Evolutionary conservation across 2,797 vertebrate genomes (phyloP).

Genomic region (Ispidina picta): DNA sequence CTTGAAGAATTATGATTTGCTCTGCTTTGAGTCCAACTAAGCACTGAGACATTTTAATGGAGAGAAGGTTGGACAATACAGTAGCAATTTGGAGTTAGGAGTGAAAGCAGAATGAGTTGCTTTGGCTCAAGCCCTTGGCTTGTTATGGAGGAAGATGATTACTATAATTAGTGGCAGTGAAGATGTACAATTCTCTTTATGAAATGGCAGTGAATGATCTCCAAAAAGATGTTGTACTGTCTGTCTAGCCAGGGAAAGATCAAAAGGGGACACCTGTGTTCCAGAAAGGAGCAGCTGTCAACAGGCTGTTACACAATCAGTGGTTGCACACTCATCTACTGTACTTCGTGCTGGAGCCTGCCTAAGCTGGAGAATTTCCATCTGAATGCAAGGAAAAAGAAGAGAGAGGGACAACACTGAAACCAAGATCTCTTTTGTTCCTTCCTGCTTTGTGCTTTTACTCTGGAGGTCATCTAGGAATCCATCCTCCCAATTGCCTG

Average conservation of each 20-base stretch:
- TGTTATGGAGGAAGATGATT: conserved; percentile 27
- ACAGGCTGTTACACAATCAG: not conserved
- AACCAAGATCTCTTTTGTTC: not conserved
- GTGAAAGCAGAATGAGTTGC: conserved; percentile 24
- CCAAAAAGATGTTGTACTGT: not conserved
- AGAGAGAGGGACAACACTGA: not conserved
- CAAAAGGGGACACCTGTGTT: conserved; percentile 35
- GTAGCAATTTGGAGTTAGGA: not conserved
- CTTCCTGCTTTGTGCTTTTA: not conserved
- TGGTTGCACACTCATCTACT: not conserved
- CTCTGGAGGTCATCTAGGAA: not conserved
- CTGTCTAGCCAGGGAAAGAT: conserved; percentile 21
- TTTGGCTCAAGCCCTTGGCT: not conserved
- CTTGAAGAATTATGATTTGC: not conserved
- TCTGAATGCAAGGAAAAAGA: not conserved
- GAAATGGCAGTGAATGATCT: conserved; percentile 11
- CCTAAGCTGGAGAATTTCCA: not conserved
- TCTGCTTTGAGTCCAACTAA: not conserved
- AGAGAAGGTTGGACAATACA: not conserved
- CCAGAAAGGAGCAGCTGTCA: not conserved
- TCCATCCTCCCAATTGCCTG: not conserved
- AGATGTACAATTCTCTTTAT: conserved; percentile 11
- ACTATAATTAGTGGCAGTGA: conserved; percentile 36
- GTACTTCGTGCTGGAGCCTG: not conserved
- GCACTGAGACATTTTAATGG: not conserved